Evolutionary conservation across 92 coral and sea anemone genomes (phyloP).

Genomic region (Micromussa lordhowensis): DNA sequence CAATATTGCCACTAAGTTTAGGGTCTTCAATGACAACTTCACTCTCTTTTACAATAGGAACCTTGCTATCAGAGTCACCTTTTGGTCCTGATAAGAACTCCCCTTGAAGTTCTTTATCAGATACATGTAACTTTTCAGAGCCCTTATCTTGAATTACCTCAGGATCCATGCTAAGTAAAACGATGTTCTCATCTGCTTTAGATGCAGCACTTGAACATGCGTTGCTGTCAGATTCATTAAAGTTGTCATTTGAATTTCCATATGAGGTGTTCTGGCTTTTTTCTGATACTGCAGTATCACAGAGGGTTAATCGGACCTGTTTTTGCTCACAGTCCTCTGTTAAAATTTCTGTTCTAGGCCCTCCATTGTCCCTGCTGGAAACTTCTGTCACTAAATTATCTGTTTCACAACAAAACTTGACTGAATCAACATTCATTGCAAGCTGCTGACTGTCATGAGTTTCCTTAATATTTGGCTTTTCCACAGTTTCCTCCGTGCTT

Average conservation of each 20-base stretch:
- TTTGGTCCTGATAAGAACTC: background rate
- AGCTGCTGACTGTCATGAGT: background rate
- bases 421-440: background rate
- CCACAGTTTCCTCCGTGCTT: background rate
- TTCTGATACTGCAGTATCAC: background rate
- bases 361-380: background rate
- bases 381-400: background rate
- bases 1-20: background rate
- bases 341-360: background rate
- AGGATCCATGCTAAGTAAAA: background rate
- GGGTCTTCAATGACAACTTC: background rate
- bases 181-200: background rate
- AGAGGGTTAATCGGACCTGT: background rate
- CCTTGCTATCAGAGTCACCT: background rate
- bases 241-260: background rate
- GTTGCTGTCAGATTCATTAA: background rate
- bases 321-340: background rate
- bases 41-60: background rate
- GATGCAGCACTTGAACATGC: background rate
- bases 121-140: background rate
- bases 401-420: background rate
- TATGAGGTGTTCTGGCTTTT: background rate
- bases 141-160: background rate
- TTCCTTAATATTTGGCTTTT: background rate
- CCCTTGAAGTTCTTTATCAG: background rate